Base-by-base conservation (phyloP, 2,113 vertebrate genomes). In the Prietella phreatophila region DNA sequence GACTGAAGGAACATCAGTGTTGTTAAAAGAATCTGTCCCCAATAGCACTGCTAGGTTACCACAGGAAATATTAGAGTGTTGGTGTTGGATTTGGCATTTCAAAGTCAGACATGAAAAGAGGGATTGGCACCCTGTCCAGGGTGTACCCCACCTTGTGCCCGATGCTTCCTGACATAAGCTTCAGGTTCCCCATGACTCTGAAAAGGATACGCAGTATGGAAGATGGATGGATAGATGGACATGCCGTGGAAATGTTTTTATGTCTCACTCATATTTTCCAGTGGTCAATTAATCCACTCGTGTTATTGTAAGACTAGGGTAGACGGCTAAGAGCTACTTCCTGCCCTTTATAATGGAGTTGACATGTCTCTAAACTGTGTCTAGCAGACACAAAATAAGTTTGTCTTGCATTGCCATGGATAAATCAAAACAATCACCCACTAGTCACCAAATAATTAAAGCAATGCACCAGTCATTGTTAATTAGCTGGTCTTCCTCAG, bases 401-500 rank as follows among this genome's bases (percentile, higher is more conserved):
- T 10, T 1, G 47, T n/a, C 30, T 61, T 65, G 10, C 11, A 86
- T 25, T 75, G 30, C 30, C 3, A 63, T 14, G 7, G 27, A 39
- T 73, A 20, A 39, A 22, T 7, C 67, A 71, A 71, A 39, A 19
- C 6, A 20, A 14, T 20, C 13, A 76, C 22, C 22, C 10, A 36
- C 15, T 22, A 63, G 53, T 14, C 9, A 50, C 0, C 8, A 13
- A 65, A 2, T 79, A 79, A 55, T 80, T 10, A 55, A 39, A 50
- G n/a, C n/a, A 33, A 80, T 67, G 20, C 67, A 27, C 17, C 56
- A 79, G 36, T 2, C 53, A 19, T 53, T 67, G 30, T 36, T 36
- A 67, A n/a, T 20, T 53, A 36, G 7, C n/a, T 75, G 39, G n/a
- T 90, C 90, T 33, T 53, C 82, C 78, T 30, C 92, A 97, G 97